These are phyloP conservation scores for Anabas testudineus DNA, from an alignment of 2,797 vertebrate genomes.

Conservation along the genomic window DNA sequence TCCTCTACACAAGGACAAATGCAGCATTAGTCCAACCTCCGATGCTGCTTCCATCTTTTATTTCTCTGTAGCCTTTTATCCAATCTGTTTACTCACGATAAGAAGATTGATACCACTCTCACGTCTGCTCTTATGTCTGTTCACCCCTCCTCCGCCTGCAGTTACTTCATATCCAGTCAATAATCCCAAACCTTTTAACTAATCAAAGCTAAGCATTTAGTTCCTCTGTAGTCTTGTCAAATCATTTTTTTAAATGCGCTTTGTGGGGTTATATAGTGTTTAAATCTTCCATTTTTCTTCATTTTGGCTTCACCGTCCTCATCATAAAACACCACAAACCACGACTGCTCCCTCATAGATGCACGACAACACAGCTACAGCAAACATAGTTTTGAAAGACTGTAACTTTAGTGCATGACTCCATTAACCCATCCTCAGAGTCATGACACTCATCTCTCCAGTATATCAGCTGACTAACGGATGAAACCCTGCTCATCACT, in stretches of 20 bases:
- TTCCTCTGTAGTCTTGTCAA: neutral
- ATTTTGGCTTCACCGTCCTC: neutral
- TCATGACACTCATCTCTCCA: too few species aligned
- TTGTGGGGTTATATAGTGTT: neutral
- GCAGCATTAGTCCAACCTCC: neutral
- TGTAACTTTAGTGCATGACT: too few species aligned
- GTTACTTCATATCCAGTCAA: neutral
- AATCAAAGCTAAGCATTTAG: neutral
- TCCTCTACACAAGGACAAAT: neutral
- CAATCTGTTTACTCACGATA: neutral
- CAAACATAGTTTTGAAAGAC: too few species aligned
- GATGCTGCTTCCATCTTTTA: neutral
- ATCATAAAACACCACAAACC: neutral
- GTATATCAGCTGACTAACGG: too few species aligned
- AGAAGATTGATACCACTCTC: neutral
- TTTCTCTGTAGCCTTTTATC: conserved; percentile 15
- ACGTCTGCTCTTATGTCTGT: neutral
- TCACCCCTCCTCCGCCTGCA: neutral
- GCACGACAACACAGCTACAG: too few species aligned
- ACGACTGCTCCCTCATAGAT: neutral
- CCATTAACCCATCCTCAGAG: too few species aligned
- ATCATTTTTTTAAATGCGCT: conserved; percentile 8
- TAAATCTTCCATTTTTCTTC: neutral
- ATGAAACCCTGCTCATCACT: too few species aligned
- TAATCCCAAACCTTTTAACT: conserved; percentile 27